These are phyloP conservation scores for Rhynchophorus ferrugineus DNA, from an alignment of 1,140 invertebrate genomes.

Conservation along the genomic window DNA sequence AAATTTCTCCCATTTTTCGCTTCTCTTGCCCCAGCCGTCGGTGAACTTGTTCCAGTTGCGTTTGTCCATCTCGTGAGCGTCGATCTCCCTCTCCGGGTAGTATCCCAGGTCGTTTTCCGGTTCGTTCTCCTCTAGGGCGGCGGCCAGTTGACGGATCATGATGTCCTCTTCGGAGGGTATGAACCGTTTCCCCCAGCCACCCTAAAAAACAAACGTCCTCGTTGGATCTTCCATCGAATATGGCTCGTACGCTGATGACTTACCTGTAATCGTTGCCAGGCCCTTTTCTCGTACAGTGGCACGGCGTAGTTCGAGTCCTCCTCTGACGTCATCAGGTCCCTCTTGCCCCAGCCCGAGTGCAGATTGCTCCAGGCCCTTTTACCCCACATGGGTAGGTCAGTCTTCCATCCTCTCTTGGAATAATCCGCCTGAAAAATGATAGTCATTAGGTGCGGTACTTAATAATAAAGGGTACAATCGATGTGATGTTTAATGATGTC, in stretches of 20 bases:
- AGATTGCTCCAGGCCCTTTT: conserved; percentile 56
- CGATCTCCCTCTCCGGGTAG: conserved; percentile 23
- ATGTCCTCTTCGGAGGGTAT: conserved; percentile 32
- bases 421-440: conserved; percentile 21
- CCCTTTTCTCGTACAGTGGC: conserved; percentile 28
- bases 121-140: conserved; percentile 27
- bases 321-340: conserved; percentile 33
- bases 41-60: conserved; percentile 55
- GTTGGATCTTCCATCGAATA: background rate
- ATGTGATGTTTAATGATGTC: too few relatives aligned
- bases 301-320: conserved; percentile 17
- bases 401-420: conserved; percentile 32
- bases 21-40: conserved; percentile 55
- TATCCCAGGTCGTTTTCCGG: conserved; percentile 18
- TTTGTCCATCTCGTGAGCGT: conserved; percentile 44
- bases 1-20: conserved; percentile 52
- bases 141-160: conserved; percentile 25
- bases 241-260: conserved; percentile 5
- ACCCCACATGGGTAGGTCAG: conserved; percentile 44
- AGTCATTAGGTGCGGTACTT: too few relatives aligned
- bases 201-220: conserved; percentile 24
- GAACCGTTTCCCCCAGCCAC: conserved; percentile 41
- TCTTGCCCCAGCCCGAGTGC: conserved; percentile 55
- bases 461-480: too few relatives aligned
- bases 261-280: conserved; percentile 38